Base-by-base conservation (phyloP, 2,797 vertebrate species). In the Odontamblyopus rebecca region DNA sequence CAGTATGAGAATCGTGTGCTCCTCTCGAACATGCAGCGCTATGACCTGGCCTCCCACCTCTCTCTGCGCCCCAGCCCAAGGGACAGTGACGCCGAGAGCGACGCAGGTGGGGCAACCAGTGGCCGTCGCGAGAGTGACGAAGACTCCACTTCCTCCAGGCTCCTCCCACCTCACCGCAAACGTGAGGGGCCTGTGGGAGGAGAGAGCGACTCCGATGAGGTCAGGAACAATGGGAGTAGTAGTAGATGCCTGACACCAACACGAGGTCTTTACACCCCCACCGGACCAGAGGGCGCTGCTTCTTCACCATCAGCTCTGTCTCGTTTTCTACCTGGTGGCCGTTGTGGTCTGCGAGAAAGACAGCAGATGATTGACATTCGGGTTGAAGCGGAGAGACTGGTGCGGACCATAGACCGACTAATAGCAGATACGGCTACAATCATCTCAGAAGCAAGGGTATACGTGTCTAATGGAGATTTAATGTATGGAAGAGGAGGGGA, bases 341-440 rank as follows among this genome's bases (percentile, higher is more conserved):
- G 94, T 11, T 93, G 89, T 78, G 94, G 87, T 89, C 92, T 96
- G 84, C 95, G 94, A 0, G 97, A 98, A 48, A 90, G 96, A 78
- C 98, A 98, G 82, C 97, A 98, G 80, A 93, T 98, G 95, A 96
- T 96, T n/a, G 97, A 98, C 92, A 98, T 99, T 92, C 96, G 96
- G 11, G 85, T 94, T 0, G 97, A 99, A 82, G 98, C 97, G 0
- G 98, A 98, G 91, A 93, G 96, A 71, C 93, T 98, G 12, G 94
- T 94, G 61, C 95, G 95, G 80, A 98, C 97, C 76, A 96, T 99
- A 75, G 98, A 99, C 80, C 94, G 96, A 51, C 92, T 99, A 57
- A 98, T 99, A 73, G 90, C 96, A 0, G 97, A 99, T 90, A 98
- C 98, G 0, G 96, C 96, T 75, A 92, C 94, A 73, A 96, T 99